Percentiles rank a stretch among this genome's conserved stretches.
phyloP scores from a whole-genome alignment of 2,113 vertebrate species.

The Melanerpes aurifrons region DNA sequence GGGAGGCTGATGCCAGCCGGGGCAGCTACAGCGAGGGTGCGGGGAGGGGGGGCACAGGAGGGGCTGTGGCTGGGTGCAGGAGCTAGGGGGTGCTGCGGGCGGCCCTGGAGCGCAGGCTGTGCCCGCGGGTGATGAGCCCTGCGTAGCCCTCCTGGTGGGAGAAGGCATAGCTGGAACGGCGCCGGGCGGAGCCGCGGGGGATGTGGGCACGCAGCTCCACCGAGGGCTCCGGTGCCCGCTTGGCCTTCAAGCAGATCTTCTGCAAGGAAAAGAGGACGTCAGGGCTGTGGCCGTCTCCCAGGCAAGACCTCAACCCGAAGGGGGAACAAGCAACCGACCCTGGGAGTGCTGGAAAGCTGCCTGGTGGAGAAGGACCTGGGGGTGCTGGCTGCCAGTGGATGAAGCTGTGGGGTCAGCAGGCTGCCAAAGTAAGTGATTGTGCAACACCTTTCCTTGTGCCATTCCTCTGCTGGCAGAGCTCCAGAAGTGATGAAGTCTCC shows the following conservation, averaged over 20 bases:
- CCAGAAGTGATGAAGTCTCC: too few species aligned
- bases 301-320: background rate
- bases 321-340: too few species aligned
- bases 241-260: background rate
- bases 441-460: too few species aligned
- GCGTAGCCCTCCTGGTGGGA: constrained; percentile 83
- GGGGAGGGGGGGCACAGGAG: rapidly evolving
- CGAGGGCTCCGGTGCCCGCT: rapidly evolving
- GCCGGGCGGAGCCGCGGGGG: constrained; percentile 16
- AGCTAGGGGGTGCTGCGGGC: rapidly evolving
- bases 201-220: constrained; percentile 69
- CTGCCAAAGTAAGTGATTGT: too few species aligned
- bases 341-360: too few species aligned
- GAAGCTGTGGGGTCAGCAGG: too few species aligned
- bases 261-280: background rate
- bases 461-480: too few species aligned
- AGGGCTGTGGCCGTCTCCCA: background rate
- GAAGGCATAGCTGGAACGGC: constrained; percentile 85
- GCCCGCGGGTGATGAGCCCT: constrained; percentile 76
- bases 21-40: background rate
- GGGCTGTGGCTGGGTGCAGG: rapidly evolving
- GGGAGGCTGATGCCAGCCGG: background rate
- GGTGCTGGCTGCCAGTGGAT: too few species aligned
- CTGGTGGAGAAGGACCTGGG: too few species aligned
- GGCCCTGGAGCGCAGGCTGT: constrained; percentile 28